Base-by-base conservation (phyloP, 2,888 invertebrate species). In the Aspidiotus destructor region DNA sequence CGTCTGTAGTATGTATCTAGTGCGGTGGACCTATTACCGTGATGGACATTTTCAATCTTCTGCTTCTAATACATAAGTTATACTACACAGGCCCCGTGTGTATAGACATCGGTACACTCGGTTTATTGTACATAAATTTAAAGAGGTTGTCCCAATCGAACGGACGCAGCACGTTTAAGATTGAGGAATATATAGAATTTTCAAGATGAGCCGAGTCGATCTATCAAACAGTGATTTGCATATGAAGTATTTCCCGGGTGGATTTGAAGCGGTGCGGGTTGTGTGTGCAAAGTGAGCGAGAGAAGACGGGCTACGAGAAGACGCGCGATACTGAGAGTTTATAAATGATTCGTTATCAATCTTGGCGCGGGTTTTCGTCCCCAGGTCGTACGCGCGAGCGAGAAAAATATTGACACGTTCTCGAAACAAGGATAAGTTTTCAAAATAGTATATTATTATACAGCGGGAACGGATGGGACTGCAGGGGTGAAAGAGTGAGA, bases 311-410 rank as follows among this genome's bases (percentile, higher is more conserved):
- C 13, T 62, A 48, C 48, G 48, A 48, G n/a, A 48, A 48, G 48
- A 48, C 48, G 48, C 15, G 52, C 60, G 52, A 52, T 8, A 40
- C n/a, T 5, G 60, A 41, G 60, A 63, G 54, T 54, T 63, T 63
- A 63, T 63, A 63, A 63, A 63, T 63, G 63, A 63, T 63, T 63
- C 63, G 54, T 63, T 63, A 63, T 63, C 63, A 63, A 63, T 63
- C 63, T 63, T 63, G 16, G 53, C 44, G 52, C 41, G 48, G 28
- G 52, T 48, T 63, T 28, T 60, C 17, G 17, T 28, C 60, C 40
- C 40, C 17, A 8, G 40, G 40, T 60, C 60, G 17, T 60, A 40
- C 28, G 40, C 40, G 60, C 40, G 40, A 17, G 28, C 28, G 60
- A 16, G 40, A 61, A 63, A 63, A 54, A 63, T 63, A 63, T 63